Percentiles rank a stretch among this genome's conserved stretches.
Evolutionary conservation across 2,888 invertebrate genomes (phyloP).

Genomic region (Drosophila acutilabella): DNA sequence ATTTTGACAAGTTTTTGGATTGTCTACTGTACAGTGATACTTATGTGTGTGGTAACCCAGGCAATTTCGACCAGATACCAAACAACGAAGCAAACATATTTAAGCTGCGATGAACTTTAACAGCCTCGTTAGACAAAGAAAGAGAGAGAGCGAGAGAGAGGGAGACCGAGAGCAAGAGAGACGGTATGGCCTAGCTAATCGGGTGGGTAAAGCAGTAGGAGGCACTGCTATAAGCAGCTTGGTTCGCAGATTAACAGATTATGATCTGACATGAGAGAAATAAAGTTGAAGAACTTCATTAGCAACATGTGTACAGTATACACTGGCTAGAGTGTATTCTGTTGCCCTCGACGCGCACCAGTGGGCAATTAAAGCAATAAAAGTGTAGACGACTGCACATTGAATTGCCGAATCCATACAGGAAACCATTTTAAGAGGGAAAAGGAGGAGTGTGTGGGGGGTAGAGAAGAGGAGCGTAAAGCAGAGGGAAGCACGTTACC

Average conservation of each 20-base stretch:
- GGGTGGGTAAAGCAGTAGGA: slow-evolving; percentile 1
- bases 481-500: not conserved
- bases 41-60: slow-evolving; percentile 32
- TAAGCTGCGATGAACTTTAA: slow-evolving; percentile 30
- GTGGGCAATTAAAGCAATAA: slow-evolving; percentile 79
- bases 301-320: slow-evolving; percentile 68
- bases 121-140: slow-evolving; percentile 7
- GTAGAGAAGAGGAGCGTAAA: too few species aligned
- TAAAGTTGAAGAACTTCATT: slow-evolving; percentile 77
- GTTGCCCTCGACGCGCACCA: slow-evolving; percentile 67
- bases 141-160: not conserved
- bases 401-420: slow-evolving; percentile 57
- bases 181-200: slow-evolving; percentile 28
- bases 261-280: slow-evolving; percentile 74
- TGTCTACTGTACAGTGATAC: slow-evolving; percentile 10
- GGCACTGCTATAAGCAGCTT: slow-evolving; percentile 44
- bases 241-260: slow-evolving; percentile 75
- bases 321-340: slow-evolving; percentile 43
- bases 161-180: too few species aligned
- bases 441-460: not conserved
- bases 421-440: slow-evolving; percentile 14
- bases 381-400: slow-evolving; percentile 71
- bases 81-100: slow-evolving; percentile 6
- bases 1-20: slow-evolving; percentile 35
- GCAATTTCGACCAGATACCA: slow-evolving; percentile 30